Evolutionary conservation across 2,888 invertebrate genomes (phyloP).

Genomic region (Rhaphigaster nebulosa): DNA sequence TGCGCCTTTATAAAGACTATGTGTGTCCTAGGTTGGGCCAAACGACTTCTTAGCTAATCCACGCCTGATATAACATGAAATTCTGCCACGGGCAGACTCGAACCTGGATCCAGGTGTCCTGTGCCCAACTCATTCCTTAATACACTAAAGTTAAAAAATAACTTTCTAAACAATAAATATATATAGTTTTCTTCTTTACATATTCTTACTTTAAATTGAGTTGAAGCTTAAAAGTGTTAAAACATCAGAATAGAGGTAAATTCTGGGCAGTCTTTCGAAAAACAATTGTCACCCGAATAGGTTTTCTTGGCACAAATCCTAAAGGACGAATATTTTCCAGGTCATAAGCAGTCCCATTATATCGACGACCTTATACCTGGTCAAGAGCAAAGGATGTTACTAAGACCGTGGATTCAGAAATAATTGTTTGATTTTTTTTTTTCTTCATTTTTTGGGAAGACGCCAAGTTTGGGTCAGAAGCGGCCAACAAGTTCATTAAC

Average conservation of each 20-base stretch:
- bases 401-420: neutral
- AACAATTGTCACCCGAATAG: neutral
- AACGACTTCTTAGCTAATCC: no score
- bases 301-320: neutral
- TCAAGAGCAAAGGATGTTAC: constrained; percentile 19
- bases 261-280: neutral
- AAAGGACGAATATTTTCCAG: constrained; percentile 45
- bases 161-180: no score
- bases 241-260: neutral
- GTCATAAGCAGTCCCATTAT: constrained; percentile 2
- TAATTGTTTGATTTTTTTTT: neutral
- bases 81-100: no score
- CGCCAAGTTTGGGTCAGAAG: neutral
- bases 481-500: constrained; percentile 58
- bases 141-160: no score
- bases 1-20: no score
- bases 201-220: no score
- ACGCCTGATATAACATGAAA: no score
- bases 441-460: neutral
- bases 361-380: constrained; percentile 55
- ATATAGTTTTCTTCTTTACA: no score
- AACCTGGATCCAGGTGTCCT: no score
- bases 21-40: no score
- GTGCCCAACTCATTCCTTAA: no score
- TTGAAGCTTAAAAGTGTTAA: neutral